phyloP scores from a whole-genome alignment of 2,797 vertebrate genomes.

The Lindbergichthys nudifrons region DNA sequence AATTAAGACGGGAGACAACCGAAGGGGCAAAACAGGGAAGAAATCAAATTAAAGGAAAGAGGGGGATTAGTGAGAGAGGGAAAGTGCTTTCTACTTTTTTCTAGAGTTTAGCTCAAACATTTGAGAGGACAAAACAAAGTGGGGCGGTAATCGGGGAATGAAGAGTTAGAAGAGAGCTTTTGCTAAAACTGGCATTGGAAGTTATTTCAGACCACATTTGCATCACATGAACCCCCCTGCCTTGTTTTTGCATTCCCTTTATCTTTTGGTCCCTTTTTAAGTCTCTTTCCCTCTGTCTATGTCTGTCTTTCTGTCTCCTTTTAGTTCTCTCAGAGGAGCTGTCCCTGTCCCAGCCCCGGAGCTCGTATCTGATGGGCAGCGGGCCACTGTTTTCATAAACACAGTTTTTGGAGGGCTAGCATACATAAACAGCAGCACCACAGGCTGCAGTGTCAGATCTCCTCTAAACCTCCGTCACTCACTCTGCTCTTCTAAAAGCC shows the following conservation, averaged over 20 bases:
- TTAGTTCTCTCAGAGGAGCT: conserved; percentile 56
- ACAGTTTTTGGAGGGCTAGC: conserved; percentile 75
- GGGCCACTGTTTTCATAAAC: conserved; percentile 83
- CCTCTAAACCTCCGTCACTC: conserved; percentile 79
- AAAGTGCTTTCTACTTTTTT: conserved; percentile 65
- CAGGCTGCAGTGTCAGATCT: conserved; percentile 78
- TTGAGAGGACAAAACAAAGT: conserved; percentile 41
- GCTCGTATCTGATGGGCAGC: conserved; percentile 79
- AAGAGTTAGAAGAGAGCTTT: conserved; percentile 26
- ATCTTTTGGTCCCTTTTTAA: conserved; percentile 30
- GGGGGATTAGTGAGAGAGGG: conserved; percentile 67
- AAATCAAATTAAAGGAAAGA: conserved; percentile 77
- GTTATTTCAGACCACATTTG: conserved; percentile 53
- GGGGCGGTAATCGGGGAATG: conserved; percentile 3
- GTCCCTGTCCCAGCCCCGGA: conserved; percentile 57
- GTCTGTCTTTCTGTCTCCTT: conserved; percentile 53
- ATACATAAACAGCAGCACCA: conserved; percentile 80
- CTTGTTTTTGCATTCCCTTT: conserved; percentile 47
- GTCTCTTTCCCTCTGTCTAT: conserved; percentile 40
- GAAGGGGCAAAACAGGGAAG: conserved; percentile 65
- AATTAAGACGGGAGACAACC: conserved; percentile 76
- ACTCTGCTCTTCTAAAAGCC: conserved; percentile 77
- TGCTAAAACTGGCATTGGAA: conserved; percentile 31
- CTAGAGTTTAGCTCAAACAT: conserved; percentile 55
- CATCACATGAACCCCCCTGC: conserved; percentile 33